Base-by-base conservation (phyloP, 2,797 vertebrate genomes). In the Cryptoblepharus egeriae region DNA sequence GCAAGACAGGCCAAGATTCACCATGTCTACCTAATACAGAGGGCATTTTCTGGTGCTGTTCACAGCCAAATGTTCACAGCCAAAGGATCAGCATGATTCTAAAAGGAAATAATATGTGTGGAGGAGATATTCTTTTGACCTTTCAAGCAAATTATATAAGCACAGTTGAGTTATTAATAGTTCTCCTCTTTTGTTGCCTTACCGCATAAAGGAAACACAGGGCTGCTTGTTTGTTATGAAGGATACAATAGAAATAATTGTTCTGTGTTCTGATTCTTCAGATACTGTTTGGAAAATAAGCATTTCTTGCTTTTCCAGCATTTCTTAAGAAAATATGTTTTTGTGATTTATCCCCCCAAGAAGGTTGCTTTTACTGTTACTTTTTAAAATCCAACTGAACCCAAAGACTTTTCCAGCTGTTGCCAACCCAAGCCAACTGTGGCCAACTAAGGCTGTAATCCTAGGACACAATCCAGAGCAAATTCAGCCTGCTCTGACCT, bases 61-160 rank as follows among this genome's bases (percentile, higher is more conserved):
- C 69, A 57, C 49, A 39, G 10, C 9, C 5, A 11, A 69, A 37
- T 39, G 32, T 52, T 78, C 64, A 49, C 79, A 61, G 37, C 45
- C 42, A 83, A 42, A 57, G 32, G 13, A 63, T 75, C 75, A 77
- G 76, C 85, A 88, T n/a, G 84, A 24, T 5, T 58, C 61, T 81
- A 80, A 88, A 92, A 89, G 77, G 80, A 90, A 92, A 83, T 4
- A 49, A 9, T 42, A 9, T 42, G 45, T 8, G 45, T 49, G 45
- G 4, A 11, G 78, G 72, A 63, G 90, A 77, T 49, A 42, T 79
- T 77, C 81, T 91, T 87, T 86, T 85, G 88, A 87, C 78, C 87
- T 86, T 85, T 89, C 70, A 85, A 52, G 81, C 88, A 90, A 93
- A 84, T 92, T 92, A 90, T 81, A 67, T 91, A 88, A 92, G 83